These are phyloP conservation scores for Alligator mississippiensis DNA, from an alignment of 2,113 vertebrate genomes.

Conservation along the genomic window DNA sequence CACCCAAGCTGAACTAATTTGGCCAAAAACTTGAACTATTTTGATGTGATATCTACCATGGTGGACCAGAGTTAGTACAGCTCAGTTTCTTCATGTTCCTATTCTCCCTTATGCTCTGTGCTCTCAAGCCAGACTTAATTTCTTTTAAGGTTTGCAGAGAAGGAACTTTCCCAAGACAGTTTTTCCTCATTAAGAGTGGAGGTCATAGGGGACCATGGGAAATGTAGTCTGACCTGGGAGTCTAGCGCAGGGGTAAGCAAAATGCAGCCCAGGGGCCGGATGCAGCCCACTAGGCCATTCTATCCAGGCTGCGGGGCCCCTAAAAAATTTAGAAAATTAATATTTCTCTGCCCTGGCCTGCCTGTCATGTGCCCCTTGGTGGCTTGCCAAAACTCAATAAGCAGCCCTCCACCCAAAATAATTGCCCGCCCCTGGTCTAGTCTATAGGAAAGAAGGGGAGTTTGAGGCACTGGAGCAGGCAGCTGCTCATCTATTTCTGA, in stretches of 20 bases:
- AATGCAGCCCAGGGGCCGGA: no score
- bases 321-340: no score
- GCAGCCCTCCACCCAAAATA: no score
- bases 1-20: neutral
- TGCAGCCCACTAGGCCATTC: no score
- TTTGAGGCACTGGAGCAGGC: neutral
- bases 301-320: no score
- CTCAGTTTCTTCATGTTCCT: neutral
- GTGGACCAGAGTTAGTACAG: neutral
- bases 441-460: neutral
- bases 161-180: neutral
- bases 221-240: no score
- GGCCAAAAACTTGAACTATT: neutral
- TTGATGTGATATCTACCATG: fast-evolving
- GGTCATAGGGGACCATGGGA: no score
- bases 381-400: no score
- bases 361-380: no score
- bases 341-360: no score
- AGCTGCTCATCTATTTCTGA: neutral
- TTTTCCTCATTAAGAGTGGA: neutral
- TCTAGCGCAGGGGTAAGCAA: no score
- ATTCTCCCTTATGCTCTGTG: neutral
- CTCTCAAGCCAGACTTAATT: neutral
- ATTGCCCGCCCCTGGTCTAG: no score
- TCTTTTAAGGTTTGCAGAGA: neutral